Base-by-base conservation (phyloP, 2,113 vertebrate species). In the Myotis yumanensis region DNA sequence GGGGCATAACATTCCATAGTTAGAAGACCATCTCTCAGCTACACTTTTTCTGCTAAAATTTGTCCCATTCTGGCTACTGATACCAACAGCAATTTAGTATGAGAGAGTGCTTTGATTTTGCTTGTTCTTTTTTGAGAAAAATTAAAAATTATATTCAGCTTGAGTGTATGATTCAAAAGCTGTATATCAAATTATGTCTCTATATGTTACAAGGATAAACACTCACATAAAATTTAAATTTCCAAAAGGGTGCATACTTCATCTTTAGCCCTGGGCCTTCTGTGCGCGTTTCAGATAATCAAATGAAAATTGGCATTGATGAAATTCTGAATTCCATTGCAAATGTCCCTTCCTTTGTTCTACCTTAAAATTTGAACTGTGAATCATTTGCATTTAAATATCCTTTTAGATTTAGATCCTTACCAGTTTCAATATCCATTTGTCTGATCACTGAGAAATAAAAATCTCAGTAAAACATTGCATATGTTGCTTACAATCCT, bases 381-480 rank as follows among this genome's bases (percentile, higher is more conserved):
- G 89, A 93, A 84, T 96, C 40, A 98, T 97, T 97, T 96, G 57
- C 90, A 96, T 98, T 95, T 93, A 95, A 96, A 97, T 91, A 91
- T 16, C 10, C 30, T 94, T 95, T 92, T 66, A 69, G 73, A 95
- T 96, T 86, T 95, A 37, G 15, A 57, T 91, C n/a, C 82, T 94
- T 79, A 91, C 16, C 18, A 40, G 84, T 81, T 30, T 96, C 79
- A 92, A 80, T 88, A 92, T 43, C 25, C 35, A 94, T 92, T 94
- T 93, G 87, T 54, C 79, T 92, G 80, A 96, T 96, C 54, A 66
- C 43, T 17, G 35, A 96, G 92, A 93, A 62, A 91, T 68, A 77
- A 91, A 96, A 93, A 62, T 66, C 40, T 96, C 84, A 96, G 85
- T 75, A 96, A 95, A 96, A 96, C 51, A 37, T 40, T 79, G 59